Evolutionary conservation across 2,888 invertebrate species (phyloP).

Genomic region (Heliconius aoede): DNA sequence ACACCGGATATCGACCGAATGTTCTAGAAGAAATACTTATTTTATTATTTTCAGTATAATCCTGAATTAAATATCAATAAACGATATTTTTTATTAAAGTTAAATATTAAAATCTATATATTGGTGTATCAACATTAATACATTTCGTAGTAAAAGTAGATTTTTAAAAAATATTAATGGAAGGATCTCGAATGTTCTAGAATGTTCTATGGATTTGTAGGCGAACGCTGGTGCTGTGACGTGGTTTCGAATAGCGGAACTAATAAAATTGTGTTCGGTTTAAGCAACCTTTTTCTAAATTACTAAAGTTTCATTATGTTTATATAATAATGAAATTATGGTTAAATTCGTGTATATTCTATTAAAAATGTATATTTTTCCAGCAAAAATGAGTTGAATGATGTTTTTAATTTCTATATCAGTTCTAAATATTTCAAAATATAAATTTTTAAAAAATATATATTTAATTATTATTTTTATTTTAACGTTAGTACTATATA

Average conservation of each 20-base stretch:
- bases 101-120: not conserved
- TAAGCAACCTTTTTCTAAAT: constrained; percentile 60
- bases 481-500: too few species aligned
- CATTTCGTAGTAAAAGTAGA: constrained; percentile 34
- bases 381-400: not conserved
- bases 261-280: constrained; percentile 41
- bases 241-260: constrained; percentile 54
- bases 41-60: constrained; percentile 42
- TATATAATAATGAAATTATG: not conserved
- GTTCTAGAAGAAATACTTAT: constrained; percentile 60
- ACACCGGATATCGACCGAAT: constrained; percentile 66
- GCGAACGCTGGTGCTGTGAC: constrained; percentile 50
- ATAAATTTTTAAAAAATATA: too few species aligned
- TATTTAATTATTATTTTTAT: too few species aligned
- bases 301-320: not conserved
- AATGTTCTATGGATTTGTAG: constrained; percentile 51
- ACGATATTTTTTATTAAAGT: not conserved
- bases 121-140: constrained; percentile 47
- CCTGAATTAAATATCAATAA: constrained; percentile 45
- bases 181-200: constrained; percentile 69
- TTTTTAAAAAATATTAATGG: constrained; percentile 50
- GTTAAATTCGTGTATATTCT: not conserved
- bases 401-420: not conserved
- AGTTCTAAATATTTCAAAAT: not conserved
- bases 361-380: not conserved